These are phyloP conservation scores for Polyommatus iphigenia DNA, from an alignment of 2,888 invertebrate genomes.

Conservation along the genomic window DNA sequence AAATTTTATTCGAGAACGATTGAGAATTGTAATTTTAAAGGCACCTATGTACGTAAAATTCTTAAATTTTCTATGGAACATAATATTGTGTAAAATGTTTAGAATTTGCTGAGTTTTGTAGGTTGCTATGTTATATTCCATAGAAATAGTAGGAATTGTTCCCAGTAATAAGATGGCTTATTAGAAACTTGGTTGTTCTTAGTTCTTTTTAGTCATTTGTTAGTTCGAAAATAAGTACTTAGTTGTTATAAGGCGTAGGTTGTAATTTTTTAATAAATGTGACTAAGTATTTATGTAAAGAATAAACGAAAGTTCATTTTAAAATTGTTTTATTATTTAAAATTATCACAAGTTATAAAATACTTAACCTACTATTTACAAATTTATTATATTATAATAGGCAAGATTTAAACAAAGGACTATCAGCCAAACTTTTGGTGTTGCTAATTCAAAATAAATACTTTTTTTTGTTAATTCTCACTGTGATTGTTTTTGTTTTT, in stretches of 20 bases:
- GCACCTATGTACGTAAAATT: constrained; percentile 11
- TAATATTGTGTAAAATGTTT: neutral
- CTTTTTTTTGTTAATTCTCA: neutral
- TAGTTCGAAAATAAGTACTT: constrained; percentile 59
- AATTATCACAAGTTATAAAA: constrained; percentile 42
- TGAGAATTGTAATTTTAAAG: constrained; percentile 10
- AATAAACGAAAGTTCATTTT: constrained; percentile 70
- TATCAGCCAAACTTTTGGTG: neutral
- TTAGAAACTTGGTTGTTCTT: constrained; percentile 7
- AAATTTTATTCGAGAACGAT: neutral
- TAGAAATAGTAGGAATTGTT: constrained; percentile 1
- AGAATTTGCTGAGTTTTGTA: neutral
- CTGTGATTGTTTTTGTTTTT: neutral
- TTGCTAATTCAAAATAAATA: neutral
- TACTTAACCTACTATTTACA: constrained; percentile 27
- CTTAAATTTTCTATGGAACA: neutral
- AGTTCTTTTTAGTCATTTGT: constrained; percentile 61
- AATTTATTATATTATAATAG: constrained; percentile 18
- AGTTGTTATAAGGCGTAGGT: constrained; percentile 58
- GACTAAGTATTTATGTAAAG: constrained; percentile 73
- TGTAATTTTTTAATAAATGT: constrained; percentile 51
- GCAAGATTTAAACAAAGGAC: neutral
- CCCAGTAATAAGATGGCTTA: constrained; percentile 20
- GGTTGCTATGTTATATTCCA: neutral
- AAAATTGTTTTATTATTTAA: constrained; percentile 51